Percentiles rank a stretch among this genome's conserved stretches.
phyloP scores from a whole-genome alignment of 2,113 vertebrate species.

The Thomomys bottae region DNA sequence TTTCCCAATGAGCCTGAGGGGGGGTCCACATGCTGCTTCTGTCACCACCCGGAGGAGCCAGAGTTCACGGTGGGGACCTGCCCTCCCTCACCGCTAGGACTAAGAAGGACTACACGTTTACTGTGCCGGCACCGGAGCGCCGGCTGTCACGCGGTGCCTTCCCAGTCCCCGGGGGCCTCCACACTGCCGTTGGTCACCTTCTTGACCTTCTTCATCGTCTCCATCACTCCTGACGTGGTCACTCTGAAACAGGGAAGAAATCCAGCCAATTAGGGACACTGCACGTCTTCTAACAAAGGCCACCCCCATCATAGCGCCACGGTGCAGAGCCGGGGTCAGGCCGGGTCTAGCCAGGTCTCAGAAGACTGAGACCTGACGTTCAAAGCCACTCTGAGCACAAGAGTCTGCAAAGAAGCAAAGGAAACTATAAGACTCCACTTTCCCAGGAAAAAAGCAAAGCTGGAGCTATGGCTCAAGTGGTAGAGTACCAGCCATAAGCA shows the following conservation, averaged over 20 bases:
- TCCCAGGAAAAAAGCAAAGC: too few species aligned
- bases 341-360: too few species aligned
- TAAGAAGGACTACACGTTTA: conserved; percentile 76
- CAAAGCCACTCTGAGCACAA: too few species aligned
- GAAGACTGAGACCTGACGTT: neutral
- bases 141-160: conserved; percentile 75
- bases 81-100: conserved; percentile 71
- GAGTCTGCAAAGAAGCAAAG: too few species aligned
- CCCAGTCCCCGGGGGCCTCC: conserved; percentile 83
- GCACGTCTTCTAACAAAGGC: neutral
- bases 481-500: too few species aligned
- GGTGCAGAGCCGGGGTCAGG: neutral
- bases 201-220: conserved; percentile 89
- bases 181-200: conserved; percentile 85
- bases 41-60: neutral
- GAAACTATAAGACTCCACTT: too few species aligned
- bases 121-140: conserved; percentile 50
- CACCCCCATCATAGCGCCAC: too few species aligned
- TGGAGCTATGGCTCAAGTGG: too few species aligned
- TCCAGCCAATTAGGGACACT: fast-evolving
- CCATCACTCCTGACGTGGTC: conserved; percentile 86
- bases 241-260: conserved; percentile 77
- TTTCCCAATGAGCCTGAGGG: conserved; percentile 61
- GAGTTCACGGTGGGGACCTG: conserved; percentile 65
- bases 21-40: conserved; percentile 51